phyloP scores from a whole-genome alignment of 2,888 invertebrate genomes.

The Minunthozetes semirufus region DNA sequence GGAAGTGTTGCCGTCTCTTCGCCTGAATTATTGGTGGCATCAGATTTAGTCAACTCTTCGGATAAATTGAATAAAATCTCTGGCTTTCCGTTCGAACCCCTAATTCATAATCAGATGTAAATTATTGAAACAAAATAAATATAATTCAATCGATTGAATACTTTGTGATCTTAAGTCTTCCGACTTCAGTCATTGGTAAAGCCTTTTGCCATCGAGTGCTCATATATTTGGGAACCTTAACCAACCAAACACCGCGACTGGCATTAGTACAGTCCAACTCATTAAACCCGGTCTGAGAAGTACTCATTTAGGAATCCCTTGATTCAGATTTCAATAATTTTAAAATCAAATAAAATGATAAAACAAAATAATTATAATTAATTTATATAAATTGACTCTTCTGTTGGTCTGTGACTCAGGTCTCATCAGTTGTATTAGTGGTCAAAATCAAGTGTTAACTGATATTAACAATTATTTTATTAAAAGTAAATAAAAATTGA shows the following conservation, averaged over 20 bases:
- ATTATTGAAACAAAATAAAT: background rate
- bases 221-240: slow-evolving; percentile 89
- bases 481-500: too few species aligned
- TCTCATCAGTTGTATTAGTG: too few species aligned
- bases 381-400: too few species aligned
- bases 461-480: too few species aligned
- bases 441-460: too few species aligned
- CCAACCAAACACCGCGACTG: slow-evolving; percentile 81
- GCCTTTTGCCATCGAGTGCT: slow-evolving; percentile 91
- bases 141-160: slow-evolving; percentile 40
- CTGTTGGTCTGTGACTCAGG: too few species aligned
- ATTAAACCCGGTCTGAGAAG: too few species aligned
- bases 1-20: slow-evolving; percentile 57
- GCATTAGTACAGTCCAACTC: slow-evolving; percentile 37
- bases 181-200: slow-evolving; percentile 84
- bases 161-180: slow-evolving; percentile 71
- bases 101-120: background rate
- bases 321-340: too few species aligned
- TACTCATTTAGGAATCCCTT: too few species aligned
- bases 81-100: slow-evolving; percentile 51
- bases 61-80: slow-evolving; percentile 80
- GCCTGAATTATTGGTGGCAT: background rate
- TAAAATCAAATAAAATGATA: too few species aligned
- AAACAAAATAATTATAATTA: too few species aligned
- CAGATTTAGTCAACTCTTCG: slow-evolving; percentile 57